A percentile compares a stretch with the other conserved stretches of the same genome.
phyloP scores from a whole-genome alignment of 2,113 vertebrate genomes.

The Motacilla tschutschensis region DNA sequence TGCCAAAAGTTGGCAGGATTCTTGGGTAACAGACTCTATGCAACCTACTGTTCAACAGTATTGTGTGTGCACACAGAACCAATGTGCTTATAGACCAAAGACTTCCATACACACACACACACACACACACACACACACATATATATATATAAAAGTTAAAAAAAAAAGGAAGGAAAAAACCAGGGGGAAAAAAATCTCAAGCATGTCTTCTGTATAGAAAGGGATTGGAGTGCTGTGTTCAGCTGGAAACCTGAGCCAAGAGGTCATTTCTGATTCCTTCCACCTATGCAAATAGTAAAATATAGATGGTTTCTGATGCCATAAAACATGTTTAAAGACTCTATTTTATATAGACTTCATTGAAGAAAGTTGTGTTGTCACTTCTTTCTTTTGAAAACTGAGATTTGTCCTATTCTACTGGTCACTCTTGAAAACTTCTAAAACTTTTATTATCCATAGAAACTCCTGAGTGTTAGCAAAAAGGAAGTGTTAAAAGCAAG shows the following conservation, averaged over 20 bases:
- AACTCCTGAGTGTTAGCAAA: not conserved
- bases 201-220: not conserved
- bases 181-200: not conserved
- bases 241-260: not conserved
- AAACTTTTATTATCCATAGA: not conserved
- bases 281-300: conserved; percentile 47
- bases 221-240: not conserved
- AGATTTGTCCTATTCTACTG: not conserved
- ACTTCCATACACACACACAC: not conserved
- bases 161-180: not conserved
- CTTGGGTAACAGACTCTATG: conserved; percentile 10
- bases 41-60: conserved; percentile 31
- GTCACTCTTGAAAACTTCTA: not conserved
- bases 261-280: conserved; percentile 15
- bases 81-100: conserved; percentile 59
- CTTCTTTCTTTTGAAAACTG: conserved; percentile 16
- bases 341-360: not conserved
- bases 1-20: conserved; percentile 8
- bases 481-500: not conserved
- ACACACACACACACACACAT: not conserved
- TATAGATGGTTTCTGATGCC: not conserved
- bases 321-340: not conserved
- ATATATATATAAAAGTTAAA: not conserved
- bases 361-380: conserved; percentile 11
- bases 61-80: conserved; percentile 12